Base-by-base conservation (phyloP, 2,113 vertebrate species). In the Crotalus viridis region DNA sequence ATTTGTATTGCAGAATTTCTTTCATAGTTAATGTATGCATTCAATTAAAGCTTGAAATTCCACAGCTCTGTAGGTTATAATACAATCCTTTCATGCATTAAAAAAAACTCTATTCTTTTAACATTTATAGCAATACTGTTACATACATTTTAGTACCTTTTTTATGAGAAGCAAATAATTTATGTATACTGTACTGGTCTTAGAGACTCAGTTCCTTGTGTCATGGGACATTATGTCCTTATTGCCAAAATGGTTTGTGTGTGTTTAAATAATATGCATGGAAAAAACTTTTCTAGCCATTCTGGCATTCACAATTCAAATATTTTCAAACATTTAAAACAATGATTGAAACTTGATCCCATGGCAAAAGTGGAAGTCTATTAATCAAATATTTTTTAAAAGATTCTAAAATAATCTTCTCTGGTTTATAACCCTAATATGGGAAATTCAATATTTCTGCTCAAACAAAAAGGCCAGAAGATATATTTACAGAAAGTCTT, bases 381-480 rank as follows among this genome's bases (percentile, higher is more conserved):
- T 89, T 95, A 91, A 94, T 92, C 94, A 96, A 97, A 97, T 96
- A 96, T 94, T 89, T 89, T 2, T 39, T 91, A 92, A 51, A 89
- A 90, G 94, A 96, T 90, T 28, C 88, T 92, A 87, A 94, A 97
- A 96, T 96, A 97, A 95, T 94, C 93, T 95, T 94, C 94, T 96
- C 94, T 95, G 93, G 95, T 97, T 97, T 97, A 96, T 96, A 97
- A 96, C 96, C 95, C 94, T 95, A 97, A 95, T 96, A 85, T 57
- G 94, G 93, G 88, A 97, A 97, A 95, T 97, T 97, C 97, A 98
- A 98, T 98, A 98, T 98, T 97, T 97, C 97, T 97, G 74, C 96
- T 97, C 97, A 98, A 98, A 98, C 96, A 98, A 94, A 97, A 96
- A 95, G 81, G 89, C 93, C 95, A 90, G 92, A 96, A 97, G 95